Evolutionary conservation across 2,888 invertebrate genomes (phyloP), one percentile per base, ranked within the genome.

Genomic region (Cyaniris semiargus): DNA sequence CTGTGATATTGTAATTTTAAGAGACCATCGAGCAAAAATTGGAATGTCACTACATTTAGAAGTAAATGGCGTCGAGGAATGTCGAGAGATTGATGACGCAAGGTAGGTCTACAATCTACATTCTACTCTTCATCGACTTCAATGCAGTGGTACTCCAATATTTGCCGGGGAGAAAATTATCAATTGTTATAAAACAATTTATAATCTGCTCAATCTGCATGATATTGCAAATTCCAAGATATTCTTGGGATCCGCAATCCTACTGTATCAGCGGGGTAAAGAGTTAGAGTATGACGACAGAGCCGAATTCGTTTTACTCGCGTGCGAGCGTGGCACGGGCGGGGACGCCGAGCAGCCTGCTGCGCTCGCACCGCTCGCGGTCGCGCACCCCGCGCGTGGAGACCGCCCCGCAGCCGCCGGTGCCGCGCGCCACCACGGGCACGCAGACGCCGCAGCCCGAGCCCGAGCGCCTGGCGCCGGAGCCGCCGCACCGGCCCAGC

Each of bases 321-420:
- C 95, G 96, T 82, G 96, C 96, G 88, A 97, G 96, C 94, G 97
- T 97, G 93, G 96, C 96, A 82, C 95, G 96, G 88, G 96, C 89
- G 90, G 95, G 94, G 81, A 95, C 96, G 82, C 95, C 96, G 87
- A 92, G 95, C 85, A 95, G 95, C 83, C 95, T 95, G 85, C 94
- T 94, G 83, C 89, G 94, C 84, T 83, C 89, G 88, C 90, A 90
- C 85, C 90, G 90, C 85, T 78, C 79, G 71, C 79, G 79, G 66
- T 78, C 81, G 77, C 79, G 76, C 75, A 90, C 89, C 81, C 91
- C 91, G 86, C 89, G 91, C 82, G 88, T 88, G 81, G 81, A 81
- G 75, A 95, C 85, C 90, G 92, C 92, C 10, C 44, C 44, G 44
- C 44, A 10, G 80, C 94, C 95, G 81, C 79, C 80, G 78, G 92